These are phyloP conservation scores for Euplagia quadripunctaria DNA, from an alignment of 2,888 invertebrate genomes.

Conservation along the genomic window DNA sequence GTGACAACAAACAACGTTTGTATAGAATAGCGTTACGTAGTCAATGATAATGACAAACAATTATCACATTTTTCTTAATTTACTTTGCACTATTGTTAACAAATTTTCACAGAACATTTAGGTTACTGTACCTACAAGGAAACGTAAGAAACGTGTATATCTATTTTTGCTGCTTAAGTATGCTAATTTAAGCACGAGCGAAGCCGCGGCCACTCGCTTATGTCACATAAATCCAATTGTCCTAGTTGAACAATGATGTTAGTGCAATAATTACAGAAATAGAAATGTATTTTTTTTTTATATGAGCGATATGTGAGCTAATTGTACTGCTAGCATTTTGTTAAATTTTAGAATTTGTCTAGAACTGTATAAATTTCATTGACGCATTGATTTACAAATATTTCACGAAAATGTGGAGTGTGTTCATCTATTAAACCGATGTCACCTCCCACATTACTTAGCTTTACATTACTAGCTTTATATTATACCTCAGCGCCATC, in stretches of 20 bases:
- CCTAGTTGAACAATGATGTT: constrained; percentile 37
- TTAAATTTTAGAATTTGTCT: neutral
- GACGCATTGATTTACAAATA: neutral
- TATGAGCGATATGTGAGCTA: neutral
- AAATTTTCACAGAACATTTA: constrained; percentile 22
- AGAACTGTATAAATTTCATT: neutral
- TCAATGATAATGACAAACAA: constrained; percentile 13
- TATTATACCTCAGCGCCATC: no score
- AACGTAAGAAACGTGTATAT: constrained; percentile 16
- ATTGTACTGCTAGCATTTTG: neutral
- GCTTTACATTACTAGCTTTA: neutral
- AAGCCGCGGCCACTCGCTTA: constrained; percentile 30
- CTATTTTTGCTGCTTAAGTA: constrained; percentile 35
- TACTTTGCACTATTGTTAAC: constrained; percentile 26
- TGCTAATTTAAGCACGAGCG: constrained; percentile 44
- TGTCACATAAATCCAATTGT: constrained; percentile 46
- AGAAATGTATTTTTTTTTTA: neutral
- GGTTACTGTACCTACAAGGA: constrained; percentile 15
- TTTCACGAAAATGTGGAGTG: no score
- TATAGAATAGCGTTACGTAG: constrained; percentile 2
- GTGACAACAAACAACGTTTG: neutral
- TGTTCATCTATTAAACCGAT: neutral
- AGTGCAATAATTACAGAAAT: constrained; percentile 7
- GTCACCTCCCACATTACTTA: neutral
- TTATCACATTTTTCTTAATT: constrained; percentile 23